Percentiles rank a stretch among this genome's conserved stretches.
phyloP scores from a whole-genome alignment of 2,113 vertebrate genomes.

The Zeus faber region DNA sequence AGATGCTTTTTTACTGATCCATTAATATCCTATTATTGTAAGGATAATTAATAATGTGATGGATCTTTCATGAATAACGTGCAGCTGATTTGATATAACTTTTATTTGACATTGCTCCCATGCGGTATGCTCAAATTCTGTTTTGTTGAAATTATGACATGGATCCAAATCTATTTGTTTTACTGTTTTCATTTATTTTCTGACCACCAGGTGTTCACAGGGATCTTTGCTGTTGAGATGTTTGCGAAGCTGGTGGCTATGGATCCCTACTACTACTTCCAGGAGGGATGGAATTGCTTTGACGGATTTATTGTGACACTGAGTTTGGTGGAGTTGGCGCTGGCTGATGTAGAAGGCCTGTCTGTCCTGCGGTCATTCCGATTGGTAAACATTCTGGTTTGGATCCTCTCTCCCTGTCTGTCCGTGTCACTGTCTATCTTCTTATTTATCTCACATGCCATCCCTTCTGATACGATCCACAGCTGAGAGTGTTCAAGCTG shows the following conservation, averaged over 20 bases:
- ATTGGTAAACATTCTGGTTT: slow-evolving; percentile 68
- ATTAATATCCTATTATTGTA: too few relatives aligned
- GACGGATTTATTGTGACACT: slow-evolving; percentile 97
- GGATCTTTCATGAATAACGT: too few relatives aligned
- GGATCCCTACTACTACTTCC: slow-evolving; percentile 99
- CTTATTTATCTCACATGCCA: background rate
- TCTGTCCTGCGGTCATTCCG: slow-evolving; percentile 97
- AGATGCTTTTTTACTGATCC: too few relatives aligned
- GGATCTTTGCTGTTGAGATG: slow-evolving; percentile 98
- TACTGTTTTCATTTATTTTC: slow-evolving; percentile 14
- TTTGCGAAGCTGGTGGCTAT: slow-evolving; percentile 95
- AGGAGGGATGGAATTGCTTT: slow-evolving; percentile 99
- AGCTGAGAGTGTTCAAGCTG: slow-evolving; percentile 97
- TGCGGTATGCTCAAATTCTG: background rate
- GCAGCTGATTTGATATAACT: too few relatives aligned
- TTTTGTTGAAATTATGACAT: background rate
- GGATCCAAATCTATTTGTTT: slow-evolving; percentile 13
- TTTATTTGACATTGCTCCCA: background rate
- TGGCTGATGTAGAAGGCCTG: slow-evolving; percentile 92
- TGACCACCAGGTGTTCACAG: slow-evolving; percentile 90
- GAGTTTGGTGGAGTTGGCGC: slow-evolving; percentile 93
- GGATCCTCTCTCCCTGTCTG: background rate
- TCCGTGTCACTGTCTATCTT: slow-evolving; percentile 16
- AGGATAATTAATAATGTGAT: too few relatives aligned
- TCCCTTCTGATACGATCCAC: too few relatives aligned